A percentile compares a stretch with the other conserved stretches of the same genome.
Evolutionary conservation across 2,888 invertebrate genomes (phyloP).

Genomic region (Venusia cambrica): DNA sequence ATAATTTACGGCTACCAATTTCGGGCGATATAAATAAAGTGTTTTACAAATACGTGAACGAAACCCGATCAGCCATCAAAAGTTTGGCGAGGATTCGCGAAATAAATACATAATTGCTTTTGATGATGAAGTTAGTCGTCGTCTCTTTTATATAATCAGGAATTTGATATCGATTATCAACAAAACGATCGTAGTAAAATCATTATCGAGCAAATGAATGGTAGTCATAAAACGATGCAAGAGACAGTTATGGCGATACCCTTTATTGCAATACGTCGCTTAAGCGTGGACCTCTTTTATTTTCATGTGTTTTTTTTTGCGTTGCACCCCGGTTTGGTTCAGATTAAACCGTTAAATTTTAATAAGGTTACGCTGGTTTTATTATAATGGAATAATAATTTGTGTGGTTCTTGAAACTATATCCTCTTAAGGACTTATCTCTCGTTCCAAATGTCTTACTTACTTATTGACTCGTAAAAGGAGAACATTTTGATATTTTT

Average conservation of each 20-base stretch:
- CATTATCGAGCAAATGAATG: conserved; percentile 59
- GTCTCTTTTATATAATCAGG: too few relatives aligned
- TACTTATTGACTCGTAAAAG: too few relatives aligned
- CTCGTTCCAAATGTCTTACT: too few relatives aligned
- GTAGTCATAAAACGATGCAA: conserved; percentile 44
- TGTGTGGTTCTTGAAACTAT: too few relatives aligned
- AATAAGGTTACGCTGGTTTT: conserved; percentile 1
- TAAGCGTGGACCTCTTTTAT: conserved; percentile 27
- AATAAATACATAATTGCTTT: conserved; percentile 9
- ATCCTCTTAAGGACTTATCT: too few relatives aligned
- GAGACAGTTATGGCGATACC: conserved; percentile 48
- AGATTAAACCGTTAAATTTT: conserved; percentile 51
- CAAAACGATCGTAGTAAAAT: conserved; percentile 42
- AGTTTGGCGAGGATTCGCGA: conserved; percentile 24
- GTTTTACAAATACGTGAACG: conserved; percentile 37
- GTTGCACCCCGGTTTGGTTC: conserved; percentile 43
- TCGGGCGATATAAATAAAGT: conserved; percentile 49
- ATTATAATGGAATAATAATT: too few relatives aligned
- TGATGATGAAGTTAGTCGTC: too few relatives aligned
- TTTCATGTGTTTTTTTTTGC: conserved; percentile 55
- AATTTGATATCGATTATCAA: conserved; percentile 5
- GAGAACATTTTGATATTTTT: too few relatives aligned
- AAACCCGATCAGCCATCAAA: conserved; percentile 51
- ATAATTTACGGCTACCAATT: conserved; percentile 47
- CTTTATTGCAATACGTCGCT: conserved; percentile 35